A percentile compares a stretch with the other conserved stretches of the same genome.
These are phyloP conservation scores for Mareca strepera DNA, from an alignment of 2,797 vertebrate species.

Conservation along the genomic window DNA sequence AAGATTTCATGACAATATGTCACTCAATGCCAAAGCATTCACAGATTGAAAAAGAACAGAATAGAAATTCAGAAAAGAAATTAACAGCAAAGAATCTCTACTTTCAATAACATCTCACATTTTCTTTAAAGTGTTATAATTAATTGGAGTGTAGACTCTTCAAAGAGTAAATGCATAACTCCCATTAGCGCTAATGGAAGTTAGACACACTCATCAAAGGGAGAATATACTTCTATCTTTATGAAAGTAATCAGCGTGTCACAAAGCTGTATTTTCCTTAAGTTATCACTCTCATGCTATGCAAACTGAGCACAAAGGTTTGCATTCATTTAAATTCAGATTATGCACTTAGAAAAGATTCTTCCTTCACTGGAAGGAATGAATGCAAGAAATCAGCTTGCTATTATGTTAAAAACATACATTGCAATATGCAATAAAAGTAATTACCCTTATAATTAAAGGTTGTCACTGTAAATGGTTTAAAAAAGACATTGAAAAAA, in stretches of 20 bases:
- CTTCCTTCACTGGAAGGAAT: background rate
- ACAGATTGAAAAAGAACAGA: background rate
- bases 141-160: constrained; percentile 51
- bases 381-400: constrained; percentile 32
- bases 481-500: background rate
- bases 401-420: constrained; percentile 20
- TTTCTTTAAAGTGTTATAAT: constrained; percentile 55
- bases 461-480: constrained; percentile 13
- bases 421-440: constrained; percentile 34
- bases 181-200: constrained; percentile 63
- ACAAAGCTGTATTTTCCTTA: constrained; percentile 55
- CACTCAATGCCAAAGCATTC: constrained; percentile 17
- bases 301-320: constrained; percentile 49
- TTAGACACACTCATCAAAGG: constrained; percentile 54
- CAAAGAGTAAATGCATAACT: constrained; percentile 27
- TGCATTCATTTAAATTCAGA: constrained; percentile 66
- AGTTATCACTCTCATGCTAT: constrained; percentile 18
- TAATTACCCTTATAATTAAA: constrained; percentile 52
- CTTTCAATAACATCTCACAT: constrained; percentile 37
- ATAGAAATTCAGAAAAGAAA: background rate
- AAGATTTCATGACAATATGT: constrained; percentile 17
- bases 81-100: background rate
- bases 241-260: constrained; percentile 51
- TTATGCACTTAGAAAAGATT: constrained; percentile 42
- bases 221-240: constrained; percentile 34